Percentiles rank a stretch among this genome's conserved stretches.
These are phyloP conservation scores for Achatina immaculata DNA, from an alignment of 1,140 invertebrate genomes.

Conservation along the genomic window DNA sequence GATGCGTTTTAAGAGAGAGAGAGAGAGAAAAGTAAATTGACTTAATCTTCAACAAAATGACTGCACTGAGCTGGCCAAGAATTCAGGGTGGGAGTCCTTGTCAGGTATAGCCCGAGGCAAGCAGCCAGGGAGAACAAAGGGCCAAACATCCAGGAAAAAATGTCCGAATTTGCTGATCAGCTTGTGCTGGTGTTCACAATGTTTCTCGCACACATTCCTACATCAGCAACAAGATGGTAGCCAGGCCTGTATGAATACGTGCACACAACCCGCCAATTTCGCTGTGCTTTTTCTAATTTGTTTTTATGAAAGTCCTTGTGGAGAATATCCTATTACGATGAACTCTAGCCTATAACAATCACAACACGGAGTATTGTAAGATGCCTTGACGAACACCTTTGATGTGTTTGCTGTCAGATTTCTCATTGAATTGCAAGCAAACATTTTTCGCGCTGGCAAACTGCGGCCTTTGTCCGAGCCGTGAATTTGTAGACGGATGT, in stretches of 20 bases:
- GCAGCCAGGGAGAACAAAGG: not conserved
- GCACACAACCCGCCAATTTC: not conserved
- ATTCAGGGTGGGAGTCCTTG: not conserved
- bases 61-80: not conserved
- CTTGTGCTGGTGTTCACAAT: not conserved
- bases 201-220: not conserved
- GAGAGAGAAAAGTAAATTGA: not conserved
- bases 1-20: too few relatives aligned
- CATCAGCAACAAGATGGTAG: not conserved
- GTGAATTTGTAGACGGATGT: not conserved
- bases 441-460: not conserved
- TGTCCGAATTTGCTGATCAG: not conserved
- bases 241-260: not conserved
- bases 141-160: not conserved
- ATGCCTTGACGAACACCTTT: not conserved
- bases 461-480: not conserved
- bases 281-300: not conserved
- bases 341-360: not conserved
- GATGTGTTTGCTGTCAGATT: not conserved
- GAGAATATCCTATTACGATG: not conserved
- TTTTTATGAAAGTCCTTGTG: not conserved
- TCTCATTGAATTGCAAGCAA: slow-evolving; percentile 9
- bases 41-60: not conserved
- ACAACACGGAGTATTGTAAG: not conserved
- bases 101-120: not conserved